Percentiles rank a stretch among this genome's conserved stretches.
Evolutionary conservation across 2,797 vertebrate species (phyloP).

Genomic region (Hypotaenidia okinawae): DNA sequence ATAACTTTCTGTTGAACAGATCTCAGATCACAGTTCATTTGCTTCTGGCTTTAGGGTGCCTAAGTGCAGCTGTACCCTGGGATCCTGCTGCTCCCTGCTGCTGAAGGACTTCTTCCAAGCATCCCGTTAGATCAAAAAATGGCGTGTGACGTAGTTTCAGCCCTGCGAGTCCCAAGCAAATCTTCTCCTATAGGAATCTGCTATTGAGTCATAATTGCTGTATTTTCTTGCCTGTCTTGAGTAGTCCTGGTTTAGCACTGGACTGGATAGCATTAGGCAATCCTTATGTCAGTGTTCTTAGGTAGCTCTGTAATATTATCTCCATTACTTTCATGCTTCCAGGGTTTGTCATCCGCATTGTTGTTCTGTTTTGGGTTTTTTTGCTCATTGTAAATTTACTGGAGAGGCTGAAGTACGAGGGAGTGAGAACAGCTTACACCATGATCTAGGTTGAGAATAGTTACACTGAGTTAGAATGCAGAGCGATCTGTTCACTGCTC

Average conservation of each 20-base stretch:
- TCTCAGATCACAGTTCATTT: slow-evolving; percentile 27
- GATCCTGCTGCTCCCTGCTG: not conserved
- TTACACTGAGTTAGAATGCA: not conserved
- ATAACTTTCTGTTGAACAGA: not conserved
- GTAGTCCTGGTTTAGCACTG: not conserved
- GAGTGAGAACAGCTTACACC: not conserved
- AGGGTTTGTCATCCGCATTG: not conserved
- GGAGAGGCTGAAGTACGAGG: not conserved
- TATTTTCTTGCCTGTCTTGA: not conserved
- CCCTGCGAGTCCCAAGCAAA: not conserved
- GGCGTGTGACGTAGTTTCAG: not conserved
- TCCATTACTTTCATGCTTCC: not conserved
- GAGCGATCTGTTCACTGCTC: not conserved
- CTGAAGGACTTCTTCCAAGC: slow-evolving; percentile 13
- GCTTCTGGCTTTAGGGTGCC: slow-evolving; percentile 21
- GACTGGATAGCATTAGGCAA: not conserved
- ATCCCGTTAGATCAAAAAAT: not conserved
- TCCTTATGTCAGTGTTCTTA: not conserved
- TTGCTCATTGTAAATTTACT: not conserved
- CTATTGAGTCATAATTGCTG: not conserved
- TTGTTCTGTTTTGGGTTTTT: not conserved
- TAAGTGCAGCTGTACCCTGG: not conserved
- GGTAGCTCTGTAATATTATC: not conserved
- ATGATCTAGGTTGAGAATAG: not conserved
- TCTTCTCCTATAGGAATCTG: not conserved